A percentile compares a stretch with the other conserved stretches of the same genome.
Evolutionary conservation across 2,113 vertebrate species (phyloP).

Genomic region (Megalops atlanticus): DNA sequence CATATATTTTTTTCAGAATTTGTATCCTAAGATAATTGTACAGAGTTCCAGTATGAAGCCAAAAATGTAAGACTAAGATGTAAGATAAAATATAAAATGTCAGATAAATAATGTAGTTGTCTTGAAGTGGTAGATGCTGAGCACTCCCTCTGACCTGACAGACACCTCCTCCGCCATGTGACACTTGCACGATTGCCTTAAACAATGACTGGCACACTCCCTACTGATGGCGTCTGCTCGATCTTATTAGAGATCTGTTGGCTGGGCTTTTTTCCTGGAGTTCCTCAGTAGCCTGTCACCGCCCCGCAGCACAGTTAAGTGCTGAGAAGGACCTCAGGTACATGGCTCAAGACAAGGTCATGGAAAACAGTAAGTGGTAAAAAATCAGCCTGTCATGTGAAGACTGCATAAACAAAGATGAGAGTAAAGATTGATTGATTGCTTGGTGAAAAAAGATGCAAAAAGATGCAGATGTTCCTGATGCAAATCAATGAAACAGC

Average conservation of each 20-base stretch:
- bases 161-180: not conserved
- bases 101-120: not conserved
- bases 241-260: not conserved
- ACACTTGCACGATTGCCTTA: not conserved
- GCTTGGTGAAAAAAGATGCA: constrained; percentile 34
- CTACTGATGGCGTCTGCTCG: not conserved
- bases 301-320: not conserved
- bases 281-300: not conserved
- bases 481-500: constrained; percentile 38
- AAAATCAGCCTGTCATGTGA: not conserved
- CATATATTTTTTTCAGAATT: not conserved
- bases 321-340: not conserved
- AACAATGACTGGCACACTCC: not conserved
- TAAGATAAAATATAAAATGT: too few species aligned
- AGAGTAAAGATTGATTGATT: constrained; percentile 49
- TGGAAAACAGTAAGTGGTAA: too few species aligned
- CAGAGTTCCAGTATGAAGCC: not conserved
- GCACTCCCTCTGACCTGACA: too few species aligned
- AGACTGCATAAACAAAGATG: not conserved
- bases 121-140: too few species aligned
- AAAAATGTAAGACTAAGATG: too few species aligned
- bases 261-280: not conserved
- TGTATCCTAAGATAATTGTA: not conserved
- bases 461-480: constrained; percentile 44
- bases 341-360: too few species aligned